Evolutionary conservation across 2,113 vertebrate genomes (phyloP).

Genomic region (Argyrosomus japonicus): DNA sequence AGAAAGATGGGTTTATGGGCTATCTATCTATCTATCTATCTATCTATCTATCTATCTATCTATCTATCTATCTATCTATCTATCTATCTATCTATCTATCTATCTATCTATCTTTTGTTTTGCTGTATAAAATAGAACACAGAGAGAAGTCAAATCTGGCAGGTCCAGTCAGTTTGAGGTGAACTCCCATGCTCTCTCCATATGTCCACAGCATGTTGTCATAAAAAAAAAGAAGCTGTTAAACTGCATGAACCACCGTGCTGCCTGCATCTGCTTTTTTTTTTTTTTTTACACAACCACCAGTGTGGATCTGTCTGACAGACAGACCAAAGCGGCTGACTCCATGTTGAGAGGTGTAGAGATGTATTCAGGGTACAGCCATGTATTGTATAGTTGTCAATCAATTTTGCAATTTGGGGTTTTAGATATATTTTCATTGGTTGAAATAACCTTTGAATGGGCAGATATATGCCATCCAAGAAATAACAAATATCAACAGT

Average conservation of each 20-base stretch:
- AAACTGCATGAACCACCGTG: constrained; percentile 14
- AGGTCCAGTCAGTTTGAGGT: constrained; percentile 16
- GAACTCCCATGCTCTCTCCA: constrained; percentile 15
- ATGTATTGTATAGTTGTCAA: not conserved
- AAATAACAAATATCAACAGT: not conserved
- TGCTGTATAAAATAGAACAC: not conserved
- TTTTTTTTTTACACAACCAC: constrained; percentile 8
- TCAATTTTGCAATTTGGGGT: not conserved
- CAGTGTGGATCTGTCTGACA: constrained; percentile 5
- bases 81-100: constrained; percentile 23
- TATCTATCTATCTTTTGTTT: constrained; percentile 12
- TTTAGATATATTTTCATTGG: not conserved
- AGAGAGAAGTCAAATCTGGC: constrained; percentile 14
- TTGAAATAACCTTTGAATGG: not conserved
- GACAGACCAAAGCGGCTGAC: constrained; percentile 41
- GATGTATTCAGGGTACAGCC: constrained; percentile 7
- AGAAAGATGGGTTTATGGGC: constrained; percentile 2
- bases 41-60: constrained; percentile 12
- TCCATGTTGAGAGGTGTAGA: constrained; percentile 6
- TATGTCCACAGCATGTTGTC: constrained; percentile 8
- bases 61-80: constrained; percentile 15
- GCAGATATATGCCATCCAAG: not conserved
- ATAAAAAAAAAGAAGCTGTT: constrained; percentile 5
- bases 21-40: constrained; percentile 20
- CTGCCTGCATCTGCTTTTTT: constrained; percentile 14